Evolutionary conservation across 1,140 invertebrate genomes (phyloP).

Genomic region (Druon quercuslanigerum): DNA sequence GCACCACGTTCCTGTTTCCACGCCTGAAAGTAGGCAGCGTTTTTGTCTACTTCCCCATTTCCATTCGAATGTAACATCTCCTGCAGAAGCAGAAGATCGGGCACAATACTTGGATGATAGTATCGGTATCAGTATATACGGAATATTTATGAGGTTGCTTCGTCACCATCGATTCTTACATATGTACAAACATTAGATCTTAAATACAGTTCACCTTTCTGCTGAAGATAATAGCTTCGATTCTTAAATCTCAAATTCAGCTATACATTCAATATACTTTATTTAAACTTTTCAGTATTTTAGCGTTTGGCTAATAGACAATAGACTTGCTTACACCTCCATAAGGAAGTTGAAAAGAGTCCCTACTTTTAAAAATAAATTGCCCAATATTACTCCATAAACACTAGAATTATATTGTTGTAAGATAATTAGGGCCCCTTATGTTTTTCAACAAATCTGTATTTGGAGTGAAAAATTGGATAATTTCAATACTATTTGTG

Average conservation of each 20-base stretch:
- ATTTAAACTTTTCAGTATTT: no score
- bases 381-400: no score
- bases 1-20: conserved; percentile 34
- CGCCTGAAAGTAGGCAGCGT: conserved; percentile 38
- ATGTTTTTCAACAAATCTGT: no score
- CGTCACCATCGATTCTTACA: conserved; percentile 10
- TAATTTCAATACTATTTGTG: no score
- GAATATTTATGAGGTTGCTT: conserved; percentile 37
- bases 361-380: no score
- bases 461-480: no score
- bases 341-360: no score
- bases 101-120: conserved; percentile 42
- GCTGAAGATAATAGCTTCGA: not conserved
- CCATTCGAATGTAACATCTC: conserved; percentile 39
- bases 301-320: no score
- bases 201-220: not conserved
- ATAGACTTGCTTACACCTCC: no score
- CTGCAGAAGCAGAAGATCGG: conserved; percentile 37
- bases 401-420: no score
- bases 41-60: conserved; percentile 45
- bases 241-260: not conserved
- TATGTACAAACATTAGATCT: not conserved
- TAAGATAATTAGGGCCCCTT: no score
- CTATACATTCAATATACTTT: no score
- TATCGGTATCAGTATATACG: conserved; percentile 33